Conservation (phyloP, 2,888 invertebrate species). For the Salpingus planirostris region DNA sequence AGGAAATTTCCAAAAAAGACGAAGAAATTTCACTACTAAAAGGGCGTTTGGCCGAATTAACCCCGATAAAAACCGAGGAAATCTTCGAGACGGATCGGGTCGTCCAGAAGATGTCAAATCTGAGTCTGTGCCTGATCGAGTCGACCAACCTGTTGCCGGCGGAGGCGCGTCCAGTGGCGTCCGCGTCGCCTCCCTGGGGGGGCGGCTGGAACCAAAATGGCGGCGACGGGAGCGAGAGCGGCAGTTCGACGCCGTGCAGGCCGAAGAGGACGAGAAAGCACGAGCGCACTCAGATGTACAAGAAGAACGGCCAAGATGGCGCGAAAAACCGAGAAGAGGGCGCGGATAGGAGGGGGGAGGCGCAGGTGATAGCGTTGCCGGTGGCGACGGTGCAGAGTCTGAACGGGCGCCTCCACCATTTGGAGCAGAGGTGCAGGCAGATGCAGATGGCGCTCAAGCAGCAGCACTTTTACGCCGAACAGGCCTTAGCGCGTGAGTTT, state of each 20-base stretch:
- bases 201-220: conserved; percentile 19
- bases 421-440: conserved; percentile 55
- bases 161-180: conserved; percentile 28
- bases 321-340: conserved; percentile 17
- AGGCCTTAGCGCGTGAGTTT: conserved; percentile 54
- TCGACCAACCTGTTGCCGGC: conserved; percentile 33
- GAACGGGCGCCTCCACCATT: conserved; percentile 36
- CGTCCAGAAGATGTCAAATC: conserved; percentile 27
- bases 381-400: conserved; percentile 33
- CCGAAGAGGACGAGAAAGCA: conserved; percentile 38
- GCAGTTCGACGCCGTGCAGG: conserved; percentile 32
- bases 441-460: conserved; percentile 53
- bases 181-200: conserved; percentile 8
- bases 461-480: conserved; percentile 53
- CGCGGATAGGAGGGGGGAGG: conserved; percentile 6
- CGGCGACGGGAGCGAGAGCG: conserved; percentile 18
- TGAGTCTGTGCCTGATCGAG: conserved; percentile 35
- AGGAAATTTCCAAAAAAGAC: conserved; percentile 47
- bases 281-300: conserved; percentile 32
- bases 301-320: conserved; percentile 26
- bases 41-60: conserved; percentile 42
- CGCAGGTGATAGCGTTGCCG: conserved; percentile 30
- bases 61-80: conserved; percentile 22
- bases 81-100: conserved; percentile 20
- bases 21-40: conserved; percentile 48